Conservation (phyloP, 2,888 invertebrate genomes). For the Melanophora roralis region DNA sequence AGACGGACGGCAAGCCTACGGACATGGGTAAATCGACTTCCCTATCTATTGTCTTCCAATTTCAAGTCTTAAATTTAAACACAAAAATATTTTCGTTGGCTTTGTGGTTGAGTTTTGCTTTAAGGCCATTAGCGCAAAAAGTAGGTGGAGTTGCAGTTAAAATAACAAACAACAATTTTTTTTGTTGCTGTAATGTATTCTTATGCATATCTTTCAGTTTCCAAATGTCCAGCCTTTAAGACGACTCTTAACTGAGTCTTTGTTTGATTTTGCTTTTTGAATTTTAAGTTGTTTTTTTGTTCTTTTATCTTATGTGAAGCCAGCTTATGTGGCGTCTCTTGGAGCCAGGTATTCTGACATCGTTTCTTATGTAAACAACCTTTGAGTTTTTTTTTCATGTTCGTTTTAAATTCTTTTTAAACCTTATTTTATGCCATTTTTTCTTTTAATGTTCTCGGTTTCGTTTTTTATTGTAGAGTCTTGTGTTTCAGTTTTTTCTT, state of each 20-base stretch:
- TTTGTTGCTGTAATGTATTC: constrained; percentile 29
- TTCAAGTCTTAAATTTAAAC: constrained; percentile 15
- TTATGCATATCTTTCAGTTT: constrained; percentile 3
- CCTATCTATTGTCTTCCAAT: too few relatives aligned
- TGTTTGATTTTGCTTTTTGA: constrained; percentile 25
- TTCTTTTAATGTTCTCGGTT: neutral
- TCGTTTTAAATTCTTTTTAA: constrained; percentile 2
- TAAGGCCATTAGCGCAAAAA: constrained; percentile 61
- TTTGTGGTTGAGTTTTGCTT: constrained; percentile 31
- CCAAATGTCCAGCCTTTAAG: constrained; percentile 55
- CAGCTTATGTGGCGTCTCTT: constrained; percentile 51
- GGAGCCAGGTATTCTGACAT: constrained; percentile 45
- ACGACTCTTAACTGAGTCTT: constrained; percentile 39
- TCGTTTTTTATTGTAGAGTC: neutral
- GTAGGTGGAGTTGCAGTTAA: constrained; percentile 60
- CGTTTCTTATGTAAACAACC: neutral
- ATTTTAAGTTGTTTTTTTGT: neutral
- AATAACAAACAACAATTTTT: constrained; percentile 8
- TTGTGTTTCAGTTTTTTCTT: constrained; percentile 2
- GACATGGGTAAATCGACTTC: too few relatives aligned
- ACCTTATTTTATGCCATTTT: constrained; percentile 39
- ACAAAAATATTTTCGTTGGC: constrained; percentile 12
- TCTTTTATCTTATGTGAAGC: constrained; percentile 5
- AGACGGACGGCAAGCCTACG: too few relatives aligned
- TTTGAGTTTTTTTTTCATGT: constrained; percentile 1